Percentiles rank a stretch among this genome's conserved stretches.
These are phyloP conservation scores for Rana temporaria DNA, from an alignment of 2,113 vertebrate genomes.

Conservation along the genomic window DNA sequence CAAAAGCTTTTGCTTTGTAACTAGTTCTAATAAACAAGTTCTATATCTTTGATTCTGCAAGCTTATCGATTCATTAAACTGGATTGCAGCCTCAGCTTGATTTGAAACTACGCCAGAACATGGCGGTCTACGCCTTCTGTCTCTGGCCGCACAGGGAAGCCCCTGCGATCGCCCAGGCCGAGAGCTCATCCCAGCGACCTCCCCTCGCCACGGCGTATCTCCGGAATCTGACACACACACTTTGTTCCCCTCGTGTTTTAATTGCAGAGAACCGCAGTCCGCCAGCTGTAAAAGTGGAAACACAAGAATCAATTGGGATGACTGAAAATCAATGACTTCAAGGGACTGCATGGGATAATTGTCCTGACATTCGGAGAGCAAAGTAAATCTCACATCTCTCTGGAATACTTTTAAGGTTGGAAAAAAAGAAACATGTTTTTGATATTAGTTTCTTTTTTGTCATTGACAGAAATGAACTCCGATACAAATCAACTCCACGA, in stretches of 20 bases:
- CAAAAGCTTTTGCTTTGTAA: too few species aligned
- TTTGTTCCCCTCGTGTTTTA: not conserved
- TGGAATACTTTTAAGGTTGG: not conserved
- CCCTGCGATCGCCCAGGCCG: not conserved
- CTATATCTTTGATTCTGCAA: too few species aligned
- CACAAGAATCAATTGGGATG: slow-evolving; percentile 33
- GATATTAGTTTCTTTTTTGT: not conserved
- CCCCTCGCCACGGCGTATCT: not conserved
- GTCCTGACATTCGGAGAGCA: slow-evolving; percentile 15
- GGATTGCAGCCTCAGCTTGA: not conserved
- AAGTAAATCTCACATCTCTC: not conserved
- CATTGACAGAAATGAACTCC: not conserved
- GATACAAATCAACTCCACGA: not conserved
- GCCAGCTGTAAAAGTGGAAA: slow-evolving; percentile 7
- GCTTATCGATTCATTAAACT: too few species aligned
- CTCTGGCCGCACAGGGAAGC: not conserved
- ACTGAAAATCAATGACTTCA: slow-evolving; percentile 35
- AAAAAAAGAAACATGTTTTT: not conserved
- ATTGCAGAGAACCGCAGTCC: not conserved
- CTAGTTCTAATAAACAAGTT: too few species aligned
- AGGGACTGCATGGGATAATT: slow-evolving; percentile 26
- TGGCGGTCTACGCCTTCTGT: not conserved
- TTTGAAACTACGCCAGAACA: not conserved
- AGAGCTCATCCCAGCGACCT: not conserved
- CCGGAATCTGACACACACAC: not conserved